Percentiles rank a stretch among this genome's conserved stretches.
phyloP scores from a whole-genome alignment of 2,113 vertebrate species.

The Pedionomus torquatus region DNA sequence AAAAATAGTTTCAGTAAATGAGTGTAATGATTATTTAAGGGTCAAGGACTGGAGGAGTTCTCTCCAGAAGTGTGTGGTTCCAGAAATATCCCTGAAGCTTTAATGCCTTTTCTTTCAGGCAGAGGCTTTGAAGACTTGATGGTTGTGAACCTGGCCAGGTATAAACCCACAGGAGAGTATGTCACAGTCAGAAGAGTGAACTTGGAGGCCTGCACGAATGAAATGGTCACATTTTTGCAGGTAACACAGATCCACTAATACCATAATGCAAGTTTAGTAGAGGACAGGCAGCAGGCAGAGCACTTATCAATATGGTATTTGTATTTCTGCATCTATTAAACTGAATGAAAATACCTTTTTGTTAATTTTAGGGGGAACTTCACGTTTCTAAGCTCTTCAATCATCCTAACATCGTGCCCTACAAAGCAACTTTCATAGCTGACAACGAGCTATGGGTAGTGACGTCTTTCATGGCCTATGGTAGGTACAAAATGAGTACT shows the following conservation, averaged over 20 bases:
- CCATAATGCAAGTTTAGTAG: neutral
- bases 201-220: conserved; percentile 94
- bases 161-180: conserved; percentile 87
- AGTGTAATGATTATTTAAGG: neutral
- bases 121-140: conserved; percentile 93
- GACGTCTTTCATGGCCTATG: conserved; percentile 96
- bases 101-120: conserved; percentile 75
- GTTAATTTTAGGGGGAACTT: conserved; percentile 74
- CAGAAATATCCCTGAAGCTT: neutral
- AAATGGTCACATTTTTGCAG: conserved; percentile 96
- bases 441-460: conserved; percentile 98
- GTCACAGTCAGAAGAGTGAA: conserved; percentile 92
- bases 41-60: neutral
- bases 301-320: neutral
- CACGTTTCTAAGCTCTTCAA: conserved; percentile 96
- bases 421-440: conserved; percentile 93
- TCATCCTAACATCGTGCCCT: conserved; percentile 93
- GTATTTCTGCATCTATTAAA: neutral
- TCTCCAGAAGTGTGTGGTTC: neutral
- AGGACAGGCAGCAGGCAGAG: neutral
- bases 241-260: conserved; percentile 53
- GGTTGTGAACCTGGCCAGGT: conserved; percentile 92
- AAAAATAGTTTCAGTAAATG: neutral
- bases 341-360: neutral
- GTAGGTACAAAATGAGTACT: conserved; percentile 70